Conservation (phyloP, 2,888 invertebrate genomes). For the Antheraea yamamai region DNA sequence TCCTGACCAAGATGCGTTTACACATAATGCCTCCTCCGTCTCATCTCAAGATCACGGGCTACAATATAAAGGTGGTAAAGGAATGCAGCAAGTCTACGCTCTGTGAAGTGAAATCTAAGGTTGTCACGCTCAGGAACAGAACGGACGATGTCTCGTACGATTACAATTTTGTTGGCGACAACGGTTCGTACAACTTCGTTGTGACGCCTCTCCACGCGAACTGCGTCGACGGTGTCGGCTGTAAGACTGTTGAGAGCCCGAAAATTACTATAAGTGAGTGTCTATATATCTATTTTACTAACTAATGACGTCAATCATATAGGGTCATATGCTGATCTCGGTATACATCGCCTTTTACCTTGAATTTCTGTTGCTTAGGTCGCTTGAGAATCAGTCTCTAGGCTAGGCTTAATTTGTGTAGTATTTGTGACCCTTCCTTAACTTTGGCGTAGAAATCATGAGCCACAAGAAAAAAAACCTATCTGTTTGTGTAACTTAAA, state of each 20-base stretch:
- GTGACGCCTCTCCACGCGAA: conserved; percentile 60
- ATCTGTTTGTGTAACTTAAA: too few relatives aligned
- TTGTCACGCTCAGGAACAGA: conserved; percentile 43
- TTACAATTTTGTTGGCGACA: conserved; percentile 54
- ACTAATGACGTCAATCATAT: not conserved
- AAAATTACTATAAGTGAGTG: conserved; percentile 68
- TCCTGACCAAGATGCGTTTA: conserved; percentile 55
- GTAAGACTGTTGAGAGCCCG: conserved; percentile 63
- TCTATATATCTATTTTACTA: not conserved
- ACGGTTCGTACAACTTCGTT: conserved; percentile 63
- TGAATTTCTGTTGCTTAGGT: too few relatives aligned
- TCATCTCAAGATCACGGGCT: conserved; percentile 55
- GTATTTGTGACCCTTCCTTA: too few relatives aligned
- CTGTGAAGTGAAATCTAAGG: conserved; percentile 41
- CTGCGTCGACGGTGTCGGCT: conserved; percentile 38
- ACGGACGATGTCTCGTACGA: conserved; percentile 62
- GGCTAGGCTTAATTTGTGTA: too few relatives aligned
- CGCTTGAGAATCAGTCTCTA: too few relatives aligned
- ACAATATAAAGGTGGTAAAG: conserved; percentile 55
- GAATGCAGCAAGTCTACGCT: conserved; percentile 46
- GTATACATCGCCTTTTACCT: too few relatives aligned
- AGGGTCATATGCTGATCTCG: not conserved
- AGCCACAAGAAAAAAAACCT: too few relatives aligned
- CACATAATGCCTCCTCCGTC: conserved; percentile 66
- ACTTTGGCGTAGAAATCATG: too few relatives aligned